Base-by-base conservation (phyloP, 2,888 invertebrate genomes). In the Dinocampus coccinellae region DNA sequence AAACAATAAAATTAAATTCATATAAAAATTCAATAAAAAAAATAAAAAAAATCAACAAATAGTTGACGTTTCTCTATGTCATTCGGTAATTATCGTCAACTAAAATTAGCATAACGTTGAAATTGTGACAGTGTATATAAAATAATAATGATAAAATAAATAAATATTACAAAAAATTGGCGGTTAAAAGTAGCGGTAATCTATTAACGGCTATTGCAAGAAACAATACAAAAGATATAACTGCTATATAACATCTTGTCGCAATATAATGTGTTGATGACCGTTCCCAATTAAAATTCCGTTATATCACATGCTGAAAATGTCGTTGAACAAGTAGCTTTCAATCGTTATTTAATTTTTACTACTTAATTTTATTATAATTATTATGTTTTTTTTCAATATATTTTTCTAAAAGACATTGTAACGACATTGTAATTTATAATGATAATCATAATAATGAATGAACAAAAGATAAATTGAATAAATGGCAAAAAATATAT, bases 231-330 rank as follows among this genome's bases (percentile, higher is more conserved):
- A 63, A 63, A 58, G 29, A 33, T 58, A n/a, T n/a, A 29, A 58
- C 55, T 29, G 55, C 26, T 11, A 26, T 55, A 55, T 13, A 55
- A 26, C 24, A 22, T 63, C 29, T 47, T 63, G 39, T 47, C 29
- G 10, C 16, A 2, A 26, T 42, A 47, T 39, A 42, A 11, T 22
- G 20, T 42, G 16, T 47, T 63, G 16, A 63, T 58, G 39, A 61
- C 39, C 39, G 55, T 16, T 66, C 39, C 36, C 66, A 66, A 66
- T 66, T 66, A 66, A 66, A 66, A 66, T 57, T 66, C 66, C 66
- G 66, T 58, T 66, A 66, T 36, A 29, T 52, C 29, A 24, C 24
- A 24, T 34, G 26, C 36, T 58, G 33, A 11, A 57, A 55, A 22
- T 66, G 66, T 58, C 66, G 66, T 58, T 64, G 53, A 34, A 34